Base-by-base conservation (phyloP, 2,113 vertebrate species). In the Phainopepla nitens region DNA sequence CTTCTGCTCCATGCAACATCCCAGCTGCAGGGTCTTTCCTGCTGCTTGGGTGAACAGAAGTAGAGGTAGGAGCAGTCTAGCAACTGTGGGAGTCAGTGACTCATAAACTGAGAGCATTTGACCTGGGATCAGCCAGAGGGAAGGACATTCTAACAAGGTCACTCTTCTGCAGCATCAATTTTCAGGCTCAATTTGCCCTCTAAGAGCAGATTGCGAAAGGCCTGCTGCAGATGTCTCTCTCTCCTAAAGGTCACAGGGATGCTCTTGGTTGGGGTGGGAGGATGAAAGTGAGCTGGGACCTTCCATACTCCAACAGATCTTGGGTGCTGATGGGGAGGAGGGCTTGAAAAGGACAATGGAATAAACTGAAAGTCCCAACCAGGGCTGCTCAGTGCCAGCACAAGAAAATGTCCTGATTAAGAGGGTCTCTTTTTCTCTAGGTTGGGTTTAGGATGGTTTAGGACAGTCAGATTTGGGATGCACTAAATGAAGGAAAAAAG, bases 131-230 rank as follows among this genome's bases (percentile, higher is more conserved):
- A 94, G 87, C 45, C 45, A 69, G 91, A 53, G 61, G 85, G 78
- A 94, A 93, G 73, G 87, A 76, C 1, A 18, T 7, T 93, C 45
- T 54, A 36, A 29, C 50, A 76, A 82, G 87, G 94, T 91, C 89
- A 82, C 23, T 72, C 58, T 96, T 81, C 42, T 85, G 61, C 49
- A 85, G 70, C 78, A 92, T 93, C 87, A 36, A 5, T 89, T 96
- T 93, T 86, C 85, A 90, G 56, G 60, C 60, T 66, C 3, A 4
- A 28, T 49, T 90, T 44, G 4, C 39, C 49, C 47, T 73, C 93
- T 71, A 54, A 83, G 76, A 93, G 80, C 22, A 39, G 24, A 24
- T 16, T 42, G 33, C 41, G 56, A 90, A 89, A 89, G 44, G 71
- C 7, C 44, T 68, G 31, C 14, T 68, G 41, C 47, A 62, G 76